These are phyloP conservation scores for Arothron firmamentum DNA, from an alignment of 2,113 vertebrate genomes.

Conservation along the genomic window DNA sequence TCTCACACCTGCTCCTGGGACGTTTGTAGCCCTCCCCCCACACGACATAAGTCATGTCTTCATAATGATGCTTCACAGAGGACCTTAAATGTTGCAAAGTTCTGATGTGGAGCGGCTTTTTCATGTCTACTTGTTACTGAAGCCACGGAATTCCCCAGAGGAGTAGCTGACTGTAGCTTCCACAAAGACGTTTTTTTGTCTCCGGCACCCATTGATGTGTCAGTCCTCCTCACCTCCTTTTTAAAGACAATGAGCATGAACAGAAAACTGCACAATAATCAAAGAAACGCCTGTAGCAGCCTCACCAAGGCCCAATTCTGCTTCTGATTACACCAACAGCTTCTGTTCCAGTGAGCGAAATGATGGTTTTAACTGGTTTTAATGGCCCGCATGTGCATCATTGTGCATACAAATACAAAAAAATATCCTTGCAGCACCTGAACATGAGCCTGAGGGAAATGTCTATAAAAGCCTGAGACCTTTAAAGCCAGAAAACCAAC, in stretches of 20 bases:
- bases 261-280: conserved; percentile 43
- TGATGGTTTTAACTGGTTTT: neutral
- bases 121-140: conserved; percentile 38
- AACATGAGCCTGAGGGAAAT: conserved; percentile 12
- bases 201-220: conserved; percentile 51
- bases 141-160: conserved; percentile 30
- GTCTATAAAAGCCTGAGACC: conserved; percentile 11
- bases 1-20: conserved; percentile 39
- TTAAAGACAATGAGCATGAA: conserved; percentile 47
- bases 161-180: conserved; percentile 31
- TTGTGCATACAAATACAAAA: neutral
- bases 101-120: neutral
- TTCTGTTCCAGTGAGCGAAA: conserved; percentile 2
- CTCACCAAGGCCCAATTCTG: conserved; percentile 2
- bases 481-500: neutral
- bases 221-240: conserved; percentile 44
- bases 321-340: conserved; percentile 9
- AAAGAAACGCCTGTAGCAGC: conserved; percentile 42
- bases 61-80: conserved; percentile 11
- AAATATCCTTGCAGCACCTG: conserved; percentile 5
- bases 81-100: conserved; percentile 18
- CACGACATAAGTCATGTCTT: neutral
- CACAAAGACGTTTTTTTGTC: conserved; percentile 19
- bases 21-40: neutral
- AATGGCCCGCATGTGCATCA: neutral